These are phyloP conservation scores for Saiga tatarica DNA, from an alignment of 2,113 vertebrate species.

Conservation along the genomic window DNA sequence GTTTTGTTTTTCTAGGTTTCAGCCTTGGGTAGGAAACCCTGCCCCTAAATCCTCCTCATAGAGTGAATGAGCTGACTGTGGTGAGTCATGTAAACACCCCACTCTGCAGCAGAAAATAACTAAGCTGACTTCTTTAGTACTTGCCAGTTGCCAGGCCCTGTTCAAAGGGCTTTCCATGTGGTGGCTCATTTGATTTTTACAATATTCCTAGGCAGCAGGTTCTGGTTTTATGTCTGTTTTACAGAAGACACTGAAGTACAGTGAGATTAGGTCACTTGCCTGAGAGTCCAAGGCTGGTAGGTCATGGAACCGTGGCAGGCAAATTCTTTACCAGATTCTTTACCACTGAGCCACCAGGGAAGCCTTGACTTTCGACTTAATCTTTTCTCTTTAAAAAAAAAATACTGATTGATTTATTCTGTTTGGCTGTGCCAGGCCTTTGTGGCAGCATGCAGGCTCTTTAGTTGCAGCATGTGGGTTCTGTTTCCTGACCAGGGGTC, in stretches of 20 bases:
- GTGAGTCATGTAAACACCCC: neutral
- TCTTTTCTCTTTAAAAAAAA: neutral
- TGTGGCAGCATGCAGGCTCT: neutral
- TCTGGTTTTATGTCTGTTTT: neutral
- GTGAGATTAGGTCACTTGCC: neutral
- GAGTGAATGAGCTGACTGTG: neutral
- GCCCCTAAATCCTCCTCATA: neutral
- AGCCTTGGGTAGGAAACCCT: neutral
- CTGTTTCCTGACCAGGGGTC: neutral
- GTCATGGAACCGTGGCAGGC: neutral
- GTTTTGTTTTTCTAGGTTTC: neutral
- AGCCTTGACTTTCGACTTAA: neutral
- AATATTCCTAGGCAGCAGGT: neutral
- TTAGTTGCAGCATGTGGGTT: neutral
- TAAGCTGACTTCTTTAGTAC: neutral
- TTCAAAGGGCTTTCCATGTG: neutral
- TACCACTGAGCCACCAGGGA: neutral
- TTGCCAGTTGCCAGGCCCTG: neutral
- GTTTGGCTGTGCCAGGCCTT: neutral
- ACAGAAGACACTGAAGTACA: neutral
- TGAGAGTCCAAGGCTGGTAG: neutral
- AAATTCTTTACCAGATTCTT: neutral
- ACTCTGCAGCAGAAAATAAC: constrained; percentile 6
- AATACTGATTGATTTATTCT: neutral
- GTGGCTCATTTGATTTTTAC: neutral